Evolutionary conservation across 2,797 vertebrate species (phyloP).

Genomic region (Sphaeramia orbicularis): DNA sequence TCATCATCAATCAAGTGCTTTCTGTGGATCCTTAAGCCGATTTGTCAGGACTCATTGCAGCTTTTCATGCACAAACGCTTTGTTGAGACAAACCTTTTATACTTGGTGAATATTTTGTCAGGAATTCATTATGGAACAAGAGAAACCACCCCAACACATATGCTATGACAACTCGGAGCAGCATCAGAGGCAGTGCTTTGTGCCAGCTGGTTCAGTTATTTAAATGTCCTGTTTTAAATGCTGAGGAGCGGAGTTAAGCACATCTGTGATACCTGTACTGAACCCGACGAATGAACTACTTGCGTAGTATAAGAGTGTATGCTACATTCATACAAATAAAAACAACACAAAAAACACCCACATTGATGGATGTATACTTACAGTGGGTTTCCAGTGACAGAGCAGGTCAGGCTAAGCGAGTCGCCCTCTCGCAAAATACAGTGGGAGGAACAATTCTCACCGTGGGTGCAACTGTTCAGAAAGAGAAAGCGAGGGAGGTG

Average conservation of each 20-base stretch:
- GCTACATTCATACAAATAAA: not conserved
- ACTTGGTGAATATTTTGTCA: conserved; percentile 39
- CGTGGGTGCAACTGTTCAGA: conserved; percentile 83
- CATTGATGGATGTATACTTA: conserved; percentile 75
- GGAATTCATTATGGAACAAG: conserved; percentile 20
- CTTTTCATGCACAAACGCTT: conserved; percentile 29
- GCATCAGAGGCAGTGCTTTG: conserved; percentile 10
- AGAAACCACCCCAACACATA: conserved; percentile 1
- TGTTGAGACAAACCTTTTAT: conserved; percentile 36
- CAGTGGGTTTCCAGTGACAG: conserved; percentile 91
- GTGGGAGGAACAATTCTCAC: conserved; percentile 89
- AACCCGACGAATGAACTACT: no score
- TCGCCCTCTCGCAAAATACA: conserved; percentile 92
- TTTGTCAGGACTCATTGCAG: conserved; percentile 29
- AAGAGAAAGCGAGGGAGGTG: conserved; percentile 38
- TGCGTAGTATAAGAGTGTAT: conserved; percentile 6
- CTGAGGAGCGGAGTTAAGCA: conserved; percentile 8
- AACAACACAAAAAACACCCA: conserved; percentile 15
- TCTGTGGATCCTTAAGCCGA: conserved; percentile 28
- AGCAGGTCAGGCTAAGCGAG: conserved; percentile 89
- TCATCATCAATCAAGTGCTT: conserved; percentile 33
- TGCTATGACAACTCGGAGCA: not conserved
- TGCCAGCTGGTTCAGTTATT: conserved; percentile 10
- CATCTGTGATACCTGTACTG: not conserved
- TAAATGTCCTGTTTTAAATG: conserved; percentile 1